Conservation (phyloP, 2,888 invertebrate species). For the Drosophila atripex region DNA sequence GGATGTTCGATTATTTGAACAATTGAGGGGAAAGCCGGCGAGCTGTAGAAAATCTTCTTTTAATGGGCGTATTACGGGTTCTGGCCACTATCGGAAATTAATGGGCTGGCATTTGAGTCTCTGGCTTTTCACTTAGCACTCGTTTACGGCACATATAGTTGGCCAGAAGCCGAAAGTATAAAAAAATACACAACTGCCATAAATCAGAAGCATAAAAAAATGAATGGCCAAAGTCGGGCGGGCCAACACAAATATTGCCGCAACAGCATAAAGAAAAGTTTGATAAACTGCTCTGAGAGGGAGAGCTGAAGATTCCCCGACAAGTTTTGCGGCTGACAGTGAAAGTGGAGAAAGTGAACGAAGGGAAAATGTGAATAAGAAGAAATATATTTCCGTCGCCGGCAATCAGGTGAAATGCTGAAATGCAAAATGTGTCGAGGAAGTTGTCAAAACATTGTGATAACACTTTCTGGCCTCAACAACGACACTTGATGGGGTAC, state of each 20-base stretch:
- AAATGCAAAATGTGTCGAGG: conserved; percentile 75
- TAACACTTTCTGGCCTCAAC: conserved; percentile 30
- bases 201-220: conserved; percentile 57
- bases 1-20: background rate
- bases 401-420: conserved; percentile 69
- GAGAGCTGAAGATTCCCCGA: conserved; percentile 30
- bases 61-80: conserved; percentile 9
- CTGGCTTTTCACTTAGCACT: conserved; percentile 25
- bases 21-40: conserved; percentile 3
- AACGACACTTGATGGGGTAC: conserved; percentile 21
- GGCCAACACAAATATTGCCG: conserved; percentile 19
- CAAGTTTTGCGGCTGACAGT: conserved; percentile 22
- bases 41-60: conserved; percentile 2
- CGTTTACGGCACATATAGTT: conserved; percentile 42
- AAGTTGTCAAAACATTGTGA: conserved; percentile 74
- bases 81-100: conserved; percentile 14
- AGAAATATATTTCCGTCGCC: conserved; percentile 70
- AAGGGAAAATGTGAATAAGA: conserved; percentile 2
- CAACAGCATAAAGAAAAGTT: conserved; percentile 14
- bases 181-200: conserved; percentile 37
- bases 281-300: conserved; percentile 35
- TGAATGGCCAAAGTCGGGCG: conserved; percentile 15
- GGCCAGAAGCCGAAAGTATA: conserved; percentile 32
- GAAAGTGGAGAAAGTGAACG: conserved; percentile 8
- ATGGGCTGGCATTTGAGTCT: conserved; percentile 13